Evolutionary conservation across 2,888 invertebrate species (phyloP).

Genomic region (Lithodes maja): DNA sequence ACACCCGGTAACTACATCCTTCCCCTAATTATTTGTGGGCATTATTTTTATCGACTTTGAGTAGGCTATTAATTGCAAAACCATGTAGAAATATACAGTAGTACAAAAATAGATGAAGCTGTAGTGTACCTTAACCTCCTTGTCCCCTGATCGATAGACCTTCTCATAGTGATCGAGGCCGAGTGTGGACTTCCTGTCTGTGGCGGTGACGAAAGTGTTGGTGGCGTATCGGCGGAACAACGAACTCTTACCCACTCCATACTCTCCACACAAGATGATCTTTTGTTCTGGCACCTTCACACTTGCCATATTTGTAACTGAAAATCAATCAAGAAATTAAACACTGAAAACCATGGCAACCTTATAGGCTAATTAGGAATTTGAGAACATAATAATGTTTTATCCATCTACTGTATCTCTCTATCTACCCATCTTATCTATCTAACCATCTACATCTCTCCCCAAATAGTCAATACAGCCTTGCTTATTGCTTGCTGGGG

Average conservation of each 20-base stretch:
- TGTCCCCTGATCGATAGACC: conserved; percentile 82
- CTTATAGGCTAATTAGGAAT: too few species aligned
- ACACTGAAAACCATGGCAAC: neutral
- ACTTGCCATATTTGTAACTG: conserved; percentile 79
- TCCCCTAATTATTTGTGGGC: neutral
- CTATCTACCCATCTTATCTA: too few species aligned
- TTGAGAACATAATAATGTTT: too few species aligned
- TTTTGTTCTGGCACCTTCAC: conserved; percentile 90
- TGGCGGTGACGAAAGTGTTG: conserved; percentile 89
- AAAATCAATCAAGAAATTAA: neutral
- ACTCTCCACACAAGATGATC: conserved; percentile 96
- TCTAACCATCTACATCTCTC: too few species aligned
- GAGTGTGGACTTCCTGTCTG: conserved; percentile 89
- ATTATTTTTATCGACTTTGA: too few species aligned
- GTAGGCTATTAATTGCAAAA: too few species aligned
- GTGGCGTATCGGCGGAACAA: conserved; percentile 93
- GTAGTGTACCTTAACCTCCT: conserved; percentile 83
- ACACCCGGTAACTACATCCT: too few species aligned
- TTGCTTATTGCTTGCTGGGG: too few species aligned
- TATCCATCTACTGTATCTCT: too few species aligned
- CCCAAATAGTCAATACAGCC: too few species aligned
- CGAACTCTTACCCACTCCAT: conserved; percentile 96
- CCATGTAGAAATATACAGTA: too few species aligned
- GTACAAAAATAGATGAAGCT: too few species aligned
- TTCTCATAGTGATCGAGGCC: conserved; percentile 94